phyloP scores from a whole-genome alignment of 2,888 invertebrate genomes.

The Amphimallon solstitiale region DNA sequence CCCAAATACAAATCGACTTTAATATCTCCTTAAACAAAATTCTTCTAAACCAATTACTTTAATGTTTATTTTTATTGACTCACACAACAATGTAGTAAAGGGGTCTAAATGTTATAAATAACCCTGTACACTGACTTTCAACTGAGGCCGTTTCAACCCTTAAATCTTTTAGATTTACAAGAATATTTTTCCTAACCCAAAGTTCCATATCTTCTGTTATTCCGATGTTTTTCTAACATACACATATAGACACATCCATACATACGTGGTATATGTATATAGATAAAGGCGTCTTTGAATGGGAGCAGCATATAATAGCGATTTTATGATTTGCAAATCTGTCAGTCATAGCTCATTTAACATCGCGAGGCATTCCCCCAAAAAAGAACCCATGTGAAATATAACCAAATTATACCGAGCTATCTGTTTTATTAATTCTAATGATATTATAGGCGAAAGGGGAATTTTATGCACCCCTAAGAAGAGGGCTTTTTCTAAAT shows the following conservation, averaged over 20 bases:
- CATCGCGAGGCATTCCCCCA: slow-evolving; percentile 21
- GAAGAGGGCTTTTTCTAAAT: too few relatives aligned
- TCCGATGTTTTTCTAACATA: not conserved
- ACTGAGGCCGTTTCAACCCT: too few relatives aligned
- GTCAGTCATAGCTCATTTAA: slow-evolving; percentile 39
- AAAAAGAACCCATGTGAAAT: slow-evolving; percentile 30
- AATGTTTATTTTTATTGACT: too few relatives aligned
- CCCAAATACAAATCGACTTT: too few relatives aligned
- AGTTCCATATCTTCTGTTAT: slow-evolving; percentile 1
- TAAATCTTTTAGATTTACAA: not conserved
- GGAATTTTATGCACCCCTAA: not conserved
- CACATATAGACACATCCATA: too few relatives aligned
- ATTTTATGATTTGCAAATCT: slow-evolving; percentile 35
- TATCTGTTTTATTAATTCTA: slow-evolving; percentile 39
- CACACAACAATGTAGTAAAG: too few relatives aligned
- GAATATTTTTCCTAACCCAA: not conserved
- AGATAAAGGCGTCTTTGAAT: not conserved
- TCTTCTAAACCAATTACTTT: too few relatives aligned
- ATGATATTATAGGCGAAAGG: slow-evolving; percentile 6
- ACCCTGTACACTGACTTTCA: too few relatives aligned
- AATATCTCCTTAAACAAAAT: too few relatives aligned
- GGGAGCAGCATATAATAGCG: slow-evolving; percentile 9
- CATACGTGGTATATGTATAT: too few relatives aligned
- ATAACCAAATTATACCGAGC: slow-evolving; percentile 37
- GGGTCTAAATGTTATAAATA: too few relatives aligned